Evolutionary conservation across 2,113 vertebrate species (phyloP).

Genomic region (Serinus canaria): DNA sequence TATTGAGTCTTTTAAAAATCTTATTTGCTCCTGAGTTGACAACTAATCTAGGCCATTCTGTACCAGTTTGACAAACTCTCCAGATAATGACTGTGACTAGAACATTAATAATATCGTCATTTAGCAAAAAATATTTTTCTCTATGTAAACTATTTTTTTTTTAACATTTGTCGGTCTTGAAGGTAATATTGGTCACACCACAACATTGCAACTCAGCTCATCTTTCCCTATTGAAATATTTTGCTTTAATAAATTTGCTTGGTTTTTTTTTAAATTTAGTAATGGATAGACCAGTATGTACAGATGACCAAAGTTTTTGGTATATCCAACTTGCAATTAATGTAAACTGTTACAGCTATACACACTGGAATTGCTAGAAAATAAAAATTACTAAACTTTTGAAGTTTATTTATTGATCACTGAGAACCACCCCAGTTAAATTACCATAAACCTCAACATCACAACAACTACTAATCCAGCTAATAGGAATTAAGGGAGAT

Average conservation of each 20-base stretch:
- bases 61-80: constrained; percentile 40
- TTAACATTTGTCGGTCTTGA: background rate
- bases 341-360: constrained; percentile 2
- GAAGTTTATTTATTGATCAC: constrained; percentile 71
- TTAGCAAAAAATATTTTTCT: constrained; percentile 16
- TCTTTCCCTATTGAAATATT: background rate
- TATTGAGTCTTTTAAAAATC: constrained; percentile 59
- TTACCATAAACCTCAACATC: constrained; percentile 68
- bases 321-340: background rate
- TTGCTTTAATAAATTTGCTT: background rate
- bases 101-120: background rate
- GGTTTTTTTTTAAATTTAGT: background rate
- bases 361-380: constrained; percentile 38
- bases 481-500: constrained; percentile 73
- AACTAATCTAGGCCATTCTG: constrained; percentile 54
- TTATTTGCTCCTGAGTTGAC: constrained; percentile 49
- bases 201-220: background rate
- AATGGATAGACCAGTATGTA: background rate
- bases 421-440: constrained; percentile 67
- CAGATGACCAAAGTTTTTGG: background rate
- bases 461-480: constrained; percentile 71
- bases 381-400: constrained; percentile 61
- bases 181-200: background rate
- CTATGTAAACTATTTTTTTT: background rate
- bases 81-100: constrained; percentile 22